Percentiles rank a stretch among this genome's conserved stretches.
Evolutionary conservation across 2,797 vertebrate species (phyloP).

Genomic region (Potorous gilbertii): DNA sequence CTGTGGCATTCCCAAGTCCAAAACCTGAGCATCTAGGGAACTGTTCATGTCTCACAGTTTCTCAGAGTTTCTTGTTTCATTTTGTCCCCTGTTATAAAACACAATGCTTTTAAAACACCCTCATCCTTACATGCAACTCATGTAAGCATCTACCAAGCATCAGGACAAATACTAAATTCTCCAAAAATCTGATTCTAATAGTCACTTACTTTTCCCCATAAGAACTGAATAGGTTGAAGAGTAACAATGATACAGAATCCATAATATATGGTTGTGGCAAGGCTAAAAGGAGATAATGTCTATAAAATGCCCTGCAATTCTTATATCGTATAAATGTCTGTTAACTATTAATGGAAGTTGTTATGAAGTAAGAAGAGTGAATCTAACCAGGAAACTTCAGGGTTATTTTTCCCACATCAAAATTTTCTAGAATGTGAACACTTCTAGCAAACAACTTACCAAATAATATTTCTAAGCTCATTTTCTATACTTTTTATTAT

Average conservation of each 20-base stretch:
- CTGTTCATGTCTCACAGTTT: background rate
- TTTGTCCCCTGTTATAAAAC: background rate
- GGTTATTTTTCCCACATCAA: background rate
- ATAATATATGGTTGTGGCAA: background rate
- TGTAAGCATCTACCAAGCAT: background rate
- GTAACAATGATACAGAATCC: background rate
- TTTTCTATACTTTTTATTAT: conserved; percentile 16
- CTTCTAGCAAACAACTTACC: background rate
- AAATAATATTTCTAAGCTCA: conserved; percentile 14
- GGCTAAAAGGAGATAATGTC: background rate
- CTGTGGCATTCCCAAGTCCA: background rate
- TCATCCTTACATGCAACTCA: background rate
- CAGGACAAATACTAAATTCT: background rate
- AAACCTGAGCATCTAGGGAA: background rate
- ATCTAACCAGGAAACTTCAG: background rate
- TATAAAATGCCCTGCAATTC: background rate
- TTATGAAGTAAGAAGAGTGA: background rate
- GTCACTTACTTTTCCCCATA: background rate
- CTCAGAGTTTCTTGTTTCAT: background rate
- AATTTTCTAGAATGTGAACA: conserved; percentile 15
- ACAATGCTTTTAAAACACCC: background rate
- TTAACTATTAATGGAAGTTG: background rate
- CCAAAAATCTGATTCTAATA: background rate
- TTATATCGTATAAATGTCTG: background rate
- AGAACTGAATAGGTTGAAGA: background rate